Evolutionary conservation across 1,140 invertebrate species (phyloP), one percentile per base, ranked within the genome.

Genomic region (Drosophila pseudoobscura): DNA sequence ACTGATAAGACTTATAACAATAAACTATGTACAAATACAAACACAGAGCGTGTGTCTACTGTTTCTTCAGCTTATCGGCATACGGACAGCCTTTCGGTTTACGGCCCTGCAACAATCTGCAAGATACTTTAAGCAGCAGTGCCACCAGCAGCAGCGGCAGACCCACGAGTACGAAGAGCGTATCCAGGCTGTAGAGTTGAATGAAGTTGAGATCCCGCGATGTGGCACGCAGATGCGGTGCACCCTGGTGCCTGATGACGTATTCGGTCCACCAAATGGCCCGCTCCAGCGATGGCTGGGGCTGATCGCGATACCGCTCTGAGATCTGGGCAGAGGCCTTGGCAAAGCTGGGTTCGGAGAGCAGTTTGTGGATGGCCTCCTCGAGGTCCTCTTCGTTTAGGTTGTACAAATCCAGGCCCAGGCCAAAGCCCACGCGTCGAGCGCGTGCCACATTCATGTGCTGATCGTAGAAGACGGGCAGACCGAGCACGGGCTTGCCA

Each of bases 221-320:
- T 0, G 74, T 17, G 1, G 78, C 62, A 0, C 80, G 64, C 61
- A 92, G 58, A 39, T 89, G 79, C 0, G 80, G 56, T 1, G 91
- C 91, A 1, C 91, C 91, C 26, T 90, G 83, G 58, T 94, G 92
- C n/a, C 92, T 92, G 0, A 94, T 92, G 0, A 96, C 92, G 65
- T 96, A 94, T 80, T 96, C 95, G 0, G 93, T 92, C 94, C 95
- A 96, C 92, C 94, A 96, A 0, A 95, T 92, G 0, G 94, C 94
- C 0, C 93, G 94, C 31, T 96, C 94, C 59, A 95, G 46, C 0
- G 95, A 93, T 1, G 91, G 79, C 5, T 92, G 70, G 2, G 93
- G 94, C 45, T 94, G 93, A 92, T 97, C 96, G 5, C 57, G 73
- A 63, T 88, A 90, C 13, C 94, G 92, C 57, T 90, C 90, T 1